Conservation (phyloP, 2,888 invertebrate genomes). For the Pristionchus mayeri region DNA sequence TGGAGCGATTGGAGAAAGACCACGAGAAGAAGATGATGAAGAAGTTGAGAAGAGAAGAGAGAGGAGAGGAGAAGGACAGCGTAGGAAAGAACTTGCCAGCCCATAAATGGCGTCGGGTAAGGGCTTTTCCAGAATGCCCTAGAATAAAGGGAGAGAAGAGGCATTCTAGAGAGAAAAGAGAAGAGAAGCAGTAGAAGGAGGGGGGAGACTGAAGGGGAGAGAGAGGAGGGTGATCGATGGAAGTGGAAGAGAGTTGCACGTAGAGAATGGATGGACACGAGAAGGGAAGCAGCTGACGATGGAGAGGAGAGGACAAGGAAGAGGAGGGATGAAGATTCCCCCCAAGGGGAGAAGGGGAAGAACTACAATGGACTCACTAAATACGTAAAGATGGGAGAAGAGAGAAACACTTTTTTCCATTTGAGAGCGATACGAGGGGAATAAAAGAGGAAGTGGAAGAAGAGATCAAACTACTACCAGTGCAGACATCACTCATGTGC, state of each 20-base stretch:
- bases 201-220: not conserved
- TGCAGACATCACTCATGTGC: not conserved
- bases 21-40: slow-evolving; percentile 24
- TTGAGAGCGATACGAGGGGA: not conserved
- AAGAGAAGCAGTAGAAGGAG: not conserved
- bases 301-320: slow-evolving; percentile 1
- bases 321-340: not conserved
- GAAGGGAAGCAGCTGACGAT: slow-evolving; percentile 37
- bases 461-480: not conserved
- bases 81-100: not conserved
- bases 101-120: not conserved
- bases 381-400: not conserved
- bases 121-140: not conserved
- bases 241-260: not conserved
- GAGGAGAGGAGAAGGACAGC: not conserved
- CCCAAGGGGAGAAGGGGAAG: not conserved
- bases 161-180: too few relatives aligned
- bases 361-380: not conserved
- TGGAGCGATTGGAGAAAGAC: not conserved
- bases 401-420: too few relatives aligned
- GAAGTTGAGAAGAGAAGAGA: slow-evolving; percentile 4
- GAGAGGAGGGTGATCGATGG: not conserved
- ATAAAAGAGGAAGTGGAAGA: not conserved
- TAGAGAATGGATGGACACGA: slow-evolving; percentile 32
- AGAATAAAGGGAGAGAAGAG: slow-evolving; percentile 4